A percentile compares a stretch with the other conserved stretches of the same genome.
Conservation (phyloP, 2,888 invertebrate species). For the Drosophila anomalata region DNA sequence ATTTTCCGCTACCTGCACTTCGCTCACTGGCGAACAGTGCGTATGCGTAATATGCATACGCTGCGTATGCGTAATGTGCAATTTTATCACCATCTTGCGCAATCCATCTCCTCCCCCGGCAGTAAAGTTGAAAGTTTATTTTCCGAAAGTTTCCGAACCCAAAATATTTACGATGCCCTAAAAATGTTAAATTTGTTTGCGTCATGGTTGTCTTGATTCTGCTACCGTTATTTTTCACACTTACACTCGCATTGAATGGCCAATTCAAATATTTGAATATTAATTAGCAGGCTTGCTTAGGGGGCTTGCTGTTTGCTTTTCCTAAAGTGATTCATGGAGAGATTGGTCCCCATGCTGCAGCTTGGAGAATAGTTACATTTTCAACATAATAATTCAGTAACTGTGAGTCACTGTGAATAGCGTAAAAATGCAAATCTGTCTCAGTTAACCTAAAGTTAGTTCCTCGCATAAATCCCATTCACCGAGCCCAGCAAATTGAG, state of each 20-base stretch:
- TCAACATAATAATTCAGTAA: neutral
- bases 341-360: neutral
- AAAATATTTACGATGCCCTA: slow-evolving; percentile 20
- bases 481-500: slow-evolving; percentile 34
- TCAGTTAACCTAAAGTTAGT: neutral
- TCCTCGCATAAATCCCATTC: slow-evolving; percentile 23
- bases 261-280: slow-evolving; percentile 52
- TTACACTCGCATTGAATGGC: slow-evolving; percentile 37
- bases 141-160: slow-evolving; percentile 31
- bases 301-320: neutral
- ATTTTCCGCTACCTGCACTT: slow-evolving; percentile 52
- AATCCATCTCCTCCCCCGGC: slow-evolving; percentile 34
- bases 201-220: slow-evolving; percentile 8
- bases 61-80: slow-evolving; percentile 68
- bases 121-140: slow-evolving; percentile 16
- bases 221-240: slow-evolving; percentile 60
- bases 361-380: neutral
- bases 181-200: slow-evolving; percentile 34
- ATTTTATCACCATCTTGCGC: slow-evolving; percentile 52
- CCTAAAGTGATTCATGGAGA: neutral
- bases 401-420: slow-evolving; percentile 17
- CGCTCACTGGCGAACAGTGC: slow-evolving; percentile 12
- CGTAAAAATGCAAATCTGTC: slow-evolving; percentile 1
- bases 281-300: slow-evolving; percentile 46
- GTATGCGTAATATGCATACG: slow-evolving; percentile 59